Percentiles rank a stretch among this genome's conserved stretches.
These are phyloP conservation scores for Patella vulgata DNA, from an alignment of 1,140 invertebrate genomes.

Conservation along the genomic window DNA sequence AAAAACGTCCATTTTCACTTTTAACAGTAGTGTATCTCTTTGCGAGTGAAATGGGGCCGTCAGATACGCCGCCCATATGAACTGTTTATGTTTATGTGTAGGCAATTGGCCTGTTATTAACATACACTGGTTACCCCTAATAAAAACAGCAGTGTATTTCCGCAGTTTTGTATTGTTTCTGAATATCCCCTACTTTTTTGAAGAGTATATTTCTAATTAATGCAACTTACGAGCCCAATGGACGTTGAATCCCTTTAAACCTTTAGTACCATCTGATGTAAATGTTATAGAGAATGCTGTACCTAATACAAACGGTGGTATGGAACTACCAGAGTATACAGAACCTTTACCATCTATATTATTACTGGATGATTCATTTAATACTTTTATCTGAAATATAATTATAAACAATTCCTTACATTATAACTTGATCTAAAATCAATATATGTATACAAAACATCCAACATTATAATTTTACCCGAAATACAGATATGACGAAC, in stretches of 20 bases:
- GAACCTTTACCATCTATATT: background rate
- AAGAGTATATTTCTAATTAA: too few species aligned
- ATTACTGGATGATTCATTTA: background rate
- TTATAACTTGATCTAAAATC: too few species aligned
- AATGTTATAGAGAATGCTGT: constrained; percentile 9
- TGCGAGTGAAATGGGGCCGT: too few species aligned
- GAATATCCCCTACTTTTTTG: too few species aligned
- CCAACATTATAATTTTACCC: background rate
- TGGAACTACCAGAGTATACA: background rate
- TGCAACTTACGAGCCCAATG: constrained; percentile 6
- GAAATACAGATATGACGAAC: background rate
- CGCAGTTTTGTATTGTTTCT: too few species aligned
- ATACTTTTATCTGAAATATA: background rate
- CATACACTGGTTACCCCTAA: too few species aligned
- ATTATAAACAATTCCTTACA: background rate
- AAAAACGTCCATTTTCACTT: too few species aligned
- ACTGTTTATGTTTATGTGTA: too few species aligned
- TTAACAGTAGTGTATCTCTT: too few species aligned
- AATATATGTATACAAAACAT: background rate
- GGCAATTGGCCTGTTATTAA: too few species aligned
- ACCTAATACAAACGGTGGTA: constrained; percentile 1
- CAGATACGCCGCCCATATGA: too few species aligned
- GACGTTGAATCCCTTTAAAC: constrained; percentile 7
- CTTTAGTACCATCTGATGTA: constrained; percentile 1
- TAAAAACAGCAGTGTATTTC: too few species aligned